phyloP scores from a whole-genome alignment of 2,113 vertebrate genomes.

The Cyanoliseus patagonus region DNA sequence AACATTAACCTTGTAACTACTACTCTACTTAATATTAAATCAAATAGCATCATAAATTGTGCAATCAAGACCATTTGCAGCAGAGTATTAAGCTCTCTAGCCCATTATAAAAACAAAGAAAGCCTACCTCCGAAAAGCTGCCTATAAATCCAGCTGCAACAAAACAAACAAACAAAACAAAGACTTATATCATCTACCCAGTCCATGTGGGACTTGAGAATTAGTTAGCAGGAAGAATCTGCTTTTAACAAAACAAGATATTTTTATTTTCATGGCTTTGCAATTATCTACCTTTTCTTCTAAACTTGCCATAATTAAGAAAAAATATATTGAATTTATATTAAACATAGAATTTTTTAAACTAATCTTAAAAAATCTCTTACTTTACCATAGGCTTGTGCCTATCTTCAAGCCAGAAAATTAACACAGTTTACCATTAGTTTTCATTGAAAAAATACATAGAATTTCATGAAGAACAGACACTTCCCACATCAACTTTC shows the following conservation, averaged over 20 bases:
- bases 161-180: background rate
- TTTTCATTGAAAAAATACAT: background rate
- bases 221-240: background rate
- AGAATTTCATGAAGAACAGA: conserved; percentile 6
- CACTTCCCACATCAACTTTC: background rate
- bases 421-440: background rate
- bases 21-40: background rate
- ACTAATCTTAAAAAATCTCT: background rate
- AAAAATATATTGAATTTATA: background rate
- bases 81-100: background rate
- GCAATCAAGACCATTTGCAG: background rate
- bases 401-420: background rate
- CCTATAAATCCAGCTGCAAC: background rate
- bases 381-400: background rate
- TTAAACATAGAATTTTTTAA: background rate
- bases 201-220: background rate
- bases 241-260: background rate
- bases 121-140: background rate
- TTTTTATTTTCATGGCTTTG: background rate
- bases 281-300: background rate
- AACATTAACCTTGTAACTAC: background rate
- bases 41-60: background rate
- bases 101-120: background rate
- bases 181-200: background rate
- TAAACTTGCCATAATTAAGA: background rate